Conservation (phyloP, 2,888 invertebrate species). For the Cerastis rubricosa region DNA sequence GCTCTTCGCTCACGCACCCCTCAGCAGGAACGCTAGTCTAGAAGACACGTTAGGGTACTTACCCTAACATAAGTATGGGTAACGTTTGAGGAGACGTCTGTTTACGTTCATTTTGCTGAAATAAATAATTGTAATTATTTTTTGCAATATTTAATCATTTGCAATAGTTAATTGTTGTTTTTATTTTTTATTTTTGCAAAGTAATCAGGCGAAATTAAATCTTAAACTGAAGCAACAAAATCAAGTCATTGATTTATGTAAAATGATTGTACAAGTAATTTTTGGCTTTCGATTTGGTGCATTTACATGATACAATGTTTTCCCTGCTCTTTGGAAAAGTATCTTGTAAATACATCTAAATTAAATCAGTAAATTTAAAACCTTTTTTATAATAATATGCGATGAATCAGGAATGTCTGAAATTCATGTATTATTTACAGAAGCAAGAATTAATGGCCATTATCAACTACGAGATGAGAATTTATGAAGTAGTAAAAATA, state of each 20-base stretch:
- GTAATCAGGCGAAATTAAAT: not conserved
- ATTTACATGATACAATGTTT: constrained; percentile 7
- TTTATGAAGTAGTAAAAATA: not conserved
- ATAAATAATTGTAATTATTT: not conserved
- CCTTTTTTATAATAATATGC: constrained; percentile 16
- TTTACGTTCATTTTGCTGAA: constrained; percentile 1
- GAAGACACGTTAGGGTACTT: constrained; percentile 92
- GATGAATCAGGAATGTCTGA: not conserved
- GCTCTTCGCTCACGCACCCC: constrained; percentile 61
- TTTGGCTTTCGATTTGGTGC: not conserved
- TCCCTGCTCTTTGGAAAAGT: not conserved
- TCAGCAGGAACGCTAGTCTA: constrained; percentile 89
- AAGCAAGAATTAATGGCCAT: constrained; percentile 16
- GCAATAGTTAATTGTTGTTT: not conserved
- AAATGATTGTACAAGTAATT: constrained; percentile 30
- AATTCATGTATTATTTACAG: constrained; percentile 10
- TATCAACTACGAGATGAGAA: constrained; percentile 4
- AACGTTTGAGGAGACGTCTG: not conserved
- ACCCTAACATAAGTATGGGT: constrained; percentile 79
- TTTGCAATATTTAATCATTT: not conserved
- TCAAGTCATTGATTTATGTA: constrained; percentile 11
- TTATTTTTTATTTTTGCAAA: constrained; percentile 1
- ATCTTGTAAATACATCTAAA: constrained; percentile 14
- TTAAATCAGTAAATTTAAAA: not conserved
- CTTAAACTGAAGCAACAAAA: not conserved